These are phyloP conservation scores for Euwallacea fornicatus DNA, from an alignment of 1,140 invertebrate species.

Conservation along the genomic window DNA sequence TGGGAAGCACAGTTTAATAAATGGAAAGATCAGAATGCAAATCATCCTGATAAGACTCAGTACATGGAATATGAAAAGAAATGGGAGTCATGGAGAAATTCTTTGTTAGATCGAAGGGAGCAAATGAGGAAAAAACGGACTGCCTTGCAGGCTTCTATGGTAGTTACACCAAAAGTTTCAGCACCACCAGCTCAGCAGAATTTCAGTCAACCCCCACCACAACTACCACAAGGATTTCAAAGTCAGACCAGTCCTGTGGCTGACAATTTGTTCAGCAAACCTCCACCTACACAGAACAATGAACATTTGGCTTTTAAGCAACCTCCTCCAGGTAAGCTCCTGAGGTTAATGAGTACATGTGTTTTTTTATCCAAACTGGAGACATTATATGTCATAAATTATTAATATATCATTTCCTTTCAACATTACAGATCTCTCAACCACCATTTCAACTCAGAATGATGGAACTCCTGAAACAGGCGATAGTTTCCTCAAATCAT, in stretches of 20 bases:
- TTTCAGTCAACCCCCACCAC: slow-evolving; percentile 13
- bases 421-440: no score
- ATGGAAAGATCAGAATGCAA: slow-evolving; percentile 81
- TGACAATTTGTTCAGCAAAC: slow-evolving; percentile 40
- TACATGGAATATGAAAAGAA: slow-evolving; percentile 81
- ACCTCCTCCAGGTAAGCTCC: slow-evolving; percentile 2
- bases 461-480: slow-evolving; percentile 14
- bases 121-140: slow-evolving; percentile 74
- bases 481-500: slow-evolving; percentile 39
- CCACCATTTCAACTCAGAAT: background rate
- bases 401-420: no score
- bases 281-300: slow-evolving; percentile 45
- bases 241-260: slow-evolving; percentile 10
- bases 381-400: no score
- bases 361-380: no score
- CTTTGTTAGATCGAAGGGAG: slow-evolving; percentile 74
- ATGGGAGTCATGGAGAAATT: slow-evolving; percentile 76
- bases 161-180: slow-evolving; percentile 9
- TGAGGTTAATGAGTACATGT: background rate
- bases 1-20: slow-evolving; percentile 84
- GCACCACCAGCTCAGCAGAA: slow-evolving; percentile 17
- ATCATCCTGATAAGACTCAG: slow-evolving; percentile 82
- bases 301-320: slow-evolving; percentile 45
- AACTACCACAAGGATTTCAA: background rate
- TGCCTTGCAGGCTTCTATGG: slow-evolving; percentile 37